Percentiles rank a stretch among this genome's conserved stretches.
phyloP scores from a whole-genome alignment of 2,113 vertebrate genomes.

The Monopterus albus region DNA sequence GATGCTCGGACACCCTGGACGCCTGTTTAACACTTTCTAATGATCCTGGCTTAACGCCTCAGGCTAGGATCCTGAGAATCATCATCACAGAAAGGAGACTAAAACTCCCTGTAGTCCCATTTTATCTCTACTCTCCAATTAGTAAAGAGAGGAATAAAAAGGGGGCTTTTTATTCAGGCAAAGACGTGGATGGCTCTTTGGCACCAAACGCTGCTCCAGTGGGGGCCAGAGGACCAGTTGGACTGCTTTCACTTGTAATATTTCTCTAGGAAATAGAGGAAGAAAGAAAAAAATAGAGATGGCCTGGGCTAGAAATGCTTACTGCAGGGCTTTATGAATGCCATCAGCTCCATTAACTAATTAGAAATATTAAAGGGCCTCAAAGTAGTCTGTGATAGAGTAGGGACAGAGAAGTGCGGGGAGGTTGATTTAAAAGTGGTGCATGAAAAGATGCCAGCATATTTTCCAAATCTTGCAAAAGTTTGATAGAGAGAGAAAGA shows the following conservation, averaged over 20 bases:
- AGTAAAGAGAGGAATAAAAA: conserved; percentile 65
- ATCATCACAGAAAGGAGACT: conserved; percentile 63
- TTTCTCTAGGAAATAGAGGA: conserved; percentile 59
- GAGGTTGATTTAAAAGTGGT: conserved; percentile 74
- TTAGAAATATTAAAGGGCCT: conserved; percentile 84
- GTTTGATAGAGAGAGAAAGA: conserved; percentile 49
- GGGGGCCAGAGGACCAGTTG: conserved; percentile 65
- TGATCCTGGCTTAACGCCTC: conserved; percentile 58
- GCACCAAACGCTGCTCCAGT: conserved; percentile 56
- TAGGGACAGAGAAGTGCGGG: conserved; percentile 19
- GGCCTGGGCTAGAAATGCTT: conserved; percentile 74
- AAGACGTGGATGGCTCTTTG: conserved; percentile 70
- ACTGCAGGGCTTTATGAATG: conserved; percentile 78
- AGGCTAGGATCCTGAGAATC: conserved; percentile 52
- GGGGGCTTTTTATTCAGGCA: conserved; percentile 54
- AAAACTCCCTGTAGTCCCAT: conserved; percentile 63
- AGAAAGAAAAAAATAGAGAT: conserved; percentile 28
- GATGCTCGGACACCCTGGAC: conserved; percentile 37
- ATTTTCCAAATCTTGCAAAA: conserved; percentile 73
- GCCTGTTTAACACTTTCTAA: conserved; percentile 64
- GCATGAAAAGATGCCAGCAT: conserved; percentile 60
- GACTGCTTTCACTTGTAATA: conserved; percentile 79
- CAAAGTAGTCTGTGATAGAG: conserved; percentile 71
- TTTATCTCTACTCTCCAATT: conserved; percentile 70
- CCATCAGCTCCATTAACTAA: conserved; percentile 84